These are phyloP conservation scores for Morone chrysops DNA, from an alignment of 2,113 vertebrate genomes.

Conservation along the genomic window DNA sequence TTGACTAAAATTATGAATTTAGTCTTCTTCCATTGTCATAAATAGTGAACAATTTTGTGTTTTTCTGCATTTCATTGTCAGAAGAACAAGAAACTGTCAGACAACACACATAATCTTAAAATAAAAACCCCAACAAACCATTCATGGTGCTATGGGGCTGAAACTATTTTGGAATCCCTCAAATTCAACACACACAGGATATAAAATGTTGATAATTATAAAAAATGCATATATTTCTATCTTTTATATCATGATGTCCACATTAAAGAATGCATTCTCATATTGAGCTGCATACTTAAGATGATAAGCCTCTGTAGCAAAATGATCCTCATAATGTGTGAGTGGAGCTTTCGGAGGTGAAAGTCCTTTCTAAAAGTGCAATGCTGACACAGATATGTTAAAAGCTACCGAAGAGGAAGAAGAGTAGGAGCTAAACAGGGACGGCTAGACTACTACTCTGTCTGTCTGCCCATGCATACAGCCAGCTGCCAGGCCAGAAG, in stretches of 20 bases:
- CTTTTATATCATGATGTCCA: neutral
- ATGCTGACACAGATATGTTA: conserved; percentile 54
- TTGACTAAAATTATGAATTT: too few species aligned
- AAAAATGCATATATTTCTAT: too few species aligned
- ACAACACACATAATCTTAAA: neutral
- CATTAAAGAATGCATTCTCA: neutral
- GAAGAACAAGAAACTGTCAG: neutral
- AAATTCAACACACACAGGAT: neutral
- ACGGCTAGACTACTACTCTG: conserved; percentile 51
- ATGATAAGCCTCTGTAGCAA: neutral
- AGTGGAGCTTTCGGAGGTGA: conserved; percentile 44
- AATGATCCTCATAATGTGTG: neutral
- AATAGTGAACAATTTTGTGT: neutral
- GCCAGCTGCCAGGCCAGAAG: conserved; percentile 72
- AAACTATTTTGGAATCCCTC: neutral
- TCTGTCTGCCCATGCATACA: conserved; percentile 46
- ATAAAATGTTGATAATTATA: neutral
- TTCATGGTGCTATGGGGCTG: neutral
- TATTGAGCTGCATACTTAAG: neutral
- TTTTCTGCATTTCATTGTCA: neutral
- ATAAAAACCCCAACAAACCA: neutral
- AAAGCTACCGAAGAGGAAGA: conserved; percentile 54
- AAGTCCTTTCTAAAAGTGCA: conserved; percentile 60
- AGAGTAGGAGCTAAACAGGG: conserved; percentile 61
- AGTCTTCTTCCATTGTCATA: neutral